These are phyloP conservation scores for Valencia hispanica DNA, from an alignment of 2,797 vertebrate species.

Conservation along the genomic window DNA sequence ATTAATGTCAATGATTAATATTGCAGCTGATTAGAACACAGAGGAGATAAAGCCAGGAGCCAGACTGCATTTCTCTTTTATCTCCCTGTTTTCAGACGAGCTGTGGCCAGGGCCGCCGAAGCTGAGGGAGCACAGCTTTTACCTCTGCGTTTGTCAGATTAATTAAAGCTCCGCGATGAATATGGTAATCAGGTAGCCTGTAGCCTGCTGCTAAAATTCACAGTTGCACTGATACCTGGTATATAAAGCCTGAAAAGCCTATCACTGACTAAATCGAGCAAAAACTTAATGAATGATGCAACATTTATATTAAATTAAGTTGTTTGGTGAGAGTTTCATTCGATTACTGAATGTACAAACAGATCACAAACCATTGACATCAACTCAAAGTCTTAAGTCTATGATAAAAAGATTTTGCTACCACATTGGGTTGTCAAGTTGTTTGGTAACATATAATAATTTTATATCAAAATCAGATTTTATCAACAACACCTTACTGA, in stretches of 20 bases:
- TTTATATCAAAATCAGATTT: not conserved
- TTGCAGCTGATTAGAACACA: conserved; percentile 77
- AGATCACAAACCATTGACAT: not conserved
- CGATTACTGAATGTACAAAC: not conserved
- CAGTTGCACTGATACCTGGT: conserved; percentile 32
- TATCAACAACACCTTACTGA: not conserved
- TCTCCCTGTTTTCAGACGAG: conserved; percentile 79
- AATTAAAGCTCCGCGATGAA: conserved; percentile 80
- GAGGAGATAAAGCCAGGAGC: conserved; percentile 79
- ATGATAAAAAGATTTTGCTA: not conserved
- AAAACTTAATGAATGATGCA: conserved; percentile 15
- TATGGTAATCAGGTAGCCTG: conserved; percentile 78
- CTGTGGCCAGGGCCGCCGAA: conserved; percentile 44
- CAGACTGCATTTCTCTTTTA: conserved; percentile 72
- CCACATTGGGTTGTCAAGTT: not conserved
- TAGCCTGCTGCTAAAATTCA: conserved; percentile 39
- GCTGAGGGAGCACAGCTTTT: conserved; percentile 64
- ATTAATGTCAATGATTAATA: conserved; percentile 85
- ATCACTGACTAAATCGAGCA: conserved; percentile 44
- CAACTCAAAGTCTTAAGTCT: not conserved
- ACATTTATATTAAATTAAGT: conserved; percentile 7
- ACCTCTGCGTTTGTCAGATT: conserved; percentile 79
- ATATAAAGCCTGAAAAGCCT: conserved; percentile 36
- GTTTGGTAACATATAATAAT: not conserved
- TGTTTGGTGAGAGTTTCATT: not conserved